Evolutionary conservation across 2,888 invertebrate genomes (phyloP).

Genomic region (Hirtodrosophila cameraria): DNA sequence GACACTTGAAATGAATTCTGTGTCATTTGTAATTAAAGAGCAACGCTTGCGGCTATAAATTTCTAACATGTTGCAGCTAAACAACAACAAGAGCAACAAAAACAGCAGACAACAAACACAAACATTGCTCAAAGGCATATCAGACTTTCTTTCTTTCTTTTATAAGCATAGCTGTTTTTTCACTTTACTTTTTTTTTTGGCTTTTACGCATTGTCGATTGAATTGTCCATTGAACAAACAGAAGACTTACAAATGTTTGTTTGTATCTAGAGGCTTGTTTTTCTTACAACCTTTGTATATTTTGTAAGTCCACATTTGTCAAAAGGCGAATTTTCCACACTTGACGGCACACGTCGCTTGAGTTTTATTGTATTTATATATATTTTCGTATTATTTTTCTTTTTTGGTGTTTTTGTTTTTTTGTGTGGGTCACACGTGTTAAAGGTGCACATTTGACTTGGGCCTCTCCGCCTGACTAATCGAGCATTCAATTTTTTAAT

Average conservation of each 20-base stretch:
- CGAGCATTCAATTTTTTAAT: conserved; percentile 78
- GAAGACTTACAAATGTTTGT: conserved; percentile 66
- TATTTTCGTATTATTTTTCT: not conserved
- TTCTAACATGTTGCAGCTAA: conserved; percentile 54
- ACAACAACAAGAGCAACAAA: conserved; percentile 12
- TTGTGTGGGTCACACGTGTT: conserved; percentile 75
- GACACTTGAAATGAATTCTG: conserved; percentile 82
- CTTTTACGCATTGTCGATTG: conserved; percentile 66
- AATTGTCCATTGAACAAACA: conserved; percentile 68
- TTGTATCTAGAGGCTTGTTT: conserved; percentile 37
- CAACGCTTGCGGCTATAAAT: conserved; percentile 73
- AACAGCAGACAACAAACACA: conserved; percentile 13
- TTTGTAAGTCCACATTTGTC: conserved; percentile 65
- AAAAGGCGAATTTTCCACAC: conserved; percentile 78
- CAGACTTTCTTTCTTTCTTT: conserved; percentile 53
- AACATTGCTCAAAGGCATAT: conserved; percentile 38
- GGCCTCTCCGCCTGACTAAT: conserved; percentile 63
- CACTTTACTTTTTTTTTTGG: conserved; percentile 13
- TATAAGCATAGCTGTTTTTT: conserved; percentile 8
- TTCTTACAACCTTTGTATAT: conserved; percentile 13
- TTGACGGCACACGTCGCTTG: conserved; percentile 70
- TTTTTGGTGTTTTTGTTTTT: not conserved
- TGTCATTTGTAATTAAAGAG: conserved; percentile 82
- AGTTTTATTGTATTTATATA: conserved; percentile 11
- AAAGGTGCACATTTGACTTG: conserved; percentile 62